phyloP scores from a whole-genome alignment of 2,797 vertebrate genomes.

The Sebastes elongatus region DNA sequence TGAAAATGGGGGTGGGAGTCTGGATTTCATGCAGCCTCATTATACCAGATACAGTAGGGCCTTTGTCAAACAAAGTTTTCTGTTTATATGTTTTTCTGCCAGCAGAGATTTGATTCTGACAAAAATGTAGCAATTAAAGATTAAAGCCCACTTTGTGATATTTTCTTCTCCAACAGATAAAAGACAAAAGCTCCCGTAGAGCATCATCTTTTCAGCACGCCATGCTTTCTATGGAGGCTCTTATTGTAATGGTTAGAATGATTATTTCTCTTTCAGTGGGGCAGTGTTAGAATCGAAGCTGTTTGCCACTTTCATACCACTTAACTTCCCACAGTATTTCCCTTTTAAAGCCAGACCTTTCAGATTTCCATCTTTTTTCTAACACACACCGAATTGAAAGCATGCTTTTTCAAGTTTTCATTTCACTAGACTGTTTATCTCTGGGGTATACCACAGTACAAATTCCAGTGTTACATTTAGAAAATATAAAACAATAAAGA shows the following conservation, averaged over 20 bases:
- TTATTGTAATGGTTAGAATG: not conserved
- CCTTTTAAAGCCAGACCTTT: not conserved
- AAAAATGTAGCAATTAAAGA: conserved; percentile 53
- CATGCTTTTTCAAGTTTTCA: not conserved
- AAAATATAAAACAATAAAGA: not conserved
- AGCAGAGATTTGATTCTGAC: conserved; percentile 25
- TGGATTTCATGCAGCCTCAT: conserved; percentile 37
- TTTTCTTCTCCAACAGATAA: conserved; percentile 18
- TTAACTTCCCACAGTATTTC: not conserved
- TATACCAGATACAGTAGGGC: conserved; percentile 18
- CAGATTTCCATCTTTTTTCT: not conserved
- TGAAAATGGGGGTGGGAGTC: conserved; percentile 17
- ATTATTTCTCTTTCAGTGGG: conserved; percentile 10
- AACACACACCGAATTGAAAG: not conserved
- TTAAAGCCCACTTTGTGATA: conserved; percentile 40
- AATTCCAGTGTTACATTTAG: not conserved
- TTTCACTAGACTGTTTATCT: not conserved
- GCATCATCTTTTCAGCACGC: not conserved
- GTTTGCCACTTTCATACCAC: not conserved
- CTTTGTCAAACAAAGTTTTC: conserved; percentile 39
- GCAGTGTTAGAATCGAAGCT: not conserved
- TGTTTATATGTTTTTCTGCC: conserved; percentile 4
- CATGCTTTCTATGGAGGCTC: not conserved
- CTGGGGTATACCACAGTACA: not conserved
- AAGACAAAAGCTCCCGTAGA: not conserved